Evolutionary conservation across 2,113 vertebrate species (phyloP).

Genomic region (Poecile atricapillus): DNA sequence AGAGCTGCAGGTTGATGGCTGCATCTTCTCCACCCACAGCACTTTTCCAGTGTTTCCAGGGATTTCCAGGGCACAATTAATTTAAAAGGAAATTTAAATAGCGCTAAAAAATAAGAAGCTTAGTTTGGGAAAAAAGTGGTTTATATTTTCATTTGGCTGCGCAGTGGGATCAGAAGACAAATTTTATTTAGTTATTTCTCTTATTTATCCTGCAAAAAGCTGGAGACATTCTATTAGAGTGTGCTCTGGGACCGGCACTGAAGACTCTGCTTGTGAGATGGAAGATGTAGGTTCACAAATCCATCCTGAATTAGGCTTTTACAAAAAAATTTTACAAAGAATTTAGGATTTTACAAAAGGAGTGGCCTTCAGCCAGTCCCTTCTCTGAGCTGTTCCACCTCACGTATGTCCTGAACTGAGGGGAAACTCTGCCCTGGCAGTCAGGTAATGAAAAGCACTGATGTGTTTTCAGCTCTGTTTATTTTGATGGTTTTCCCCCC

Average conservation of each 20-base stretch:
- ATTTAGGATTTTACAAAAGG: not conserved
- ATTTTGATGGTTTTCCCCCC: not conserved
- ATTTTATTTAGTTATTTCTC: not conserved
- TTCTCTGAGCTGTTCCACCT: not conserved
- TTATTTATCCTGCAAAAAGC: not conserved
- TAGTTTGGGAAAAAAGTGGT: not conserved
- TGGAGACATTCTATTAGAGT: not conserved
- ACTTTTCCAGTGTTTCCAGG: not conserved
- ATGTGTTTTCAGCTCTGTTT: not conserved
- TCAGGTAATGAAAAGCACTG: not conserved
- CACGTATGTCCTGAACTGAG: not conserved
- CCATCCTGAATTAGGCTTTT: not conserved
- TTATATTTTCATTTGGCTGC: not conserved
- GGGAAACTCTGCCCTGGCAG: not conserved
- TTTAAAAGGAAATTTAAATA: not conserved
- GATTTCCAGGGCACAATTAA: not conserved
- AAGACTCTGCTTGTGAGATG: not conserved
- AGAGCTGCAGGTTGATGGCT: not conserved
- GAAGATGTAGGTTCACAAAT: not conserved
- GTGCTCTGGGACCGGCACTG: not conserved
- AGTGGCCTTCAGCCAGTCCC: not conserved
- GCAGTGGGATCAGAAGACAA: not conserved
- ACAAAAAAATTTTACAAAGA: no score
- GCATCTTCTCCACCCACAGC: not conserved
- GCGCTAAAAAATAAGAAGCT: not conserved